Percentiles rank a stretch among this genome's conserved stretches.
phyloP scores from a whole-genome alignment of 2,113 vertebrate species.

The Lophotis ruficrista region DNA sequence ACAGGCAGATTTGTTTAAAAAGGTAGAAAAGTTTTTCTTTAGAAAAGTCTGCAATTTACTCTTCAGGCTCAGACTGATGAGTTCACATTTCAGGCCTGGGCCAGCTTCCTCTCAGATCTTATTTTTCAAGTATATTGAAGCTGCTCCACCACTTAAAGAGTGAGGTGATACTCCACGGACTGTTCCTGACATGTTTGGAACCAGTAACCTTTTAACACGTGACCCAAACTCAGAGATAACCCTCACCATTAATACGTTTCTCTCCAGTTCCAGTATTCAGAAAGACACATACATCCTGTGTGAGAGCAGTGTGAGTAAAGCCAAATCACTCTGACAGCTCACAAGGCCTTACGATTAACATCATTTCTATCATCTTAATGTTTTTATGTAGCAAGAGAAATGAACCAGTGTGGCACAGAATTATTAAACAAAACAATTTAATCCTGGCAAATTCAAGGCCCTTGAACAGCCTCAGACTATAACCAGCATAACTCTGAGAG shows the following conservation, averaged over 20 bases:
- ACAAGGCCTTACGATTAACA: neutral
- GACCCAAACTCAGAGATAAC: neutral
- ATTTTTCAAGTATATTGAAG: neutral
- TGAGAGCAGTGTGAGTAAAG: neutral
- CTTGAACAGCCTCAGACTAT: neutral
- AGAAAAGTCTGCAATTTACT: neutral
- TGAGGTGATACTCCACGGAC: neutral
- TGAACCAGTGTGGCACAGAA: neutral
- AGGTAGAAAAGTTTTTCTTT: neutral
- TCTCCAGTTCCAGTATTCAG: neutral
- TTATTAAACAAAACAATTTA: constrained; percentile 20
- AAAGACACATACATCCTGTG: neutral
- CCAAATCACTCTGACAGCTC: neutral
- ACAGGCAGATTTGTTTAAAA: neutral
- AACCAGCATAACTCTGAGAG: neutral
- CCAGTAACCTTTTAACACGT: neutral
- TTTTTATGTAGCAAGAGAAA: constrained; percentile 22
- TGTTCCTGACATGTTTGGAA: neutral
- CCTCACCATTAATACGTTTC: neutral
- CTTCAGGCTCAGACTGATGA: neutral
- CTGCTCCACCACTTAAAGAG: neutral
- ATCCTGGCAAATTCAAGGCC: neutral
- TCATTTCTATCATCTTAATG: neutral
- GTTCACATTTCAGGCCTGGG: neutral
- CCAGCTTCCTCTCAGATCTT: neutral